These are phyloP conservation scores for Periphyllus acericola DNA, from an alignment of 2,888 invertebrate species.

Conservation along the genomic window DNA sequence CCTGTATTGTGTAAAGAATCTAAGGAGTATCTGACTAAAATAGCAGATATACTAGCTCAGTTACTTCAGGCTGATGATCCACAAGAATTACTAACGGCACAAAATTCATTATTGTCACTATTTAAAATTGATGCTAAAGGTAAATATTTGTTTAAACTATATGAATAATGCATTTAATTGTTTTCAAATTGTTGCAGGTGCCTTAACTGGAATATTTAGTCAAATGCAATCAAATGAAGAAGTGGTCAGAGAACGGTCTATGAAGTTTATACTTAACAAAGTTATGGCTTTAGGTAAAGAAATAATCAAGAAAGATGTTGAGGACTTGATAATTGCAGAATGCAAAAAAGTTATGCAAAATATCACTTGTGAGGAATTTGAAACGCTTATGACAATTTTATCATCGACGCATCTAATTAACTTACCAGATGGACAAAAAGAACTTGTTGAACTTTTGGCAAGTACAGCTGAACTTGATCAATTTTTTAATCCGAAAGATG, in stretches of 20 bases:
- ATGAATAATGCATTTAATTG: not conserved
- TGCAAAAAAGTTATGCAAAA: slow-evolving; percentile 89
- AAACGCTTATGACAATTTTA: slow-evolving; percentile 86
- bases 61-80: slow-evolving; percentile 87
- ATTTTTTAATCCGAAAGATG: slow-evolving; percentile 70
- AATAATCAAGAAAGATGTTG: slow-evolving; percentile 83
- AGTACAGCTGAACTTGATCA: slow-evolving; percentile 84
- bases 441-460: slow-evolving; percentile 84
- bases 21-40: slow-evolving; percentile 83
- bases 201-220: slow-evolving; percentile 76
- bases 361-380: slow-evolving; percentile 91
- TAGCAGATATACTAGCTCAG: slow-evolving; percentile 92
- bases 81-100: slow-evolving; percentile 84
- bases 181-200: slow-evolving; percentile 67
- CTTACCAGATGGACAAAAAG: slow-evolving; percentile 85
- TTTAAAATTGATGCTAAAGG: slow-evolving; percentile 79
- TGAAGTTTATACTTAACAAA: slow-evolving; percentile 88
- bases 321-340: slow-evolving; percentile 84
- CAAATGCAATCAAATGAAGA: slow-evolving; percentile 79
- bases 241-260: slow-evolving; percentile 83
- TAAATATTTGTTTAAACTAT: slow-evolving; percentile 42
- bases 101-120: slow-evolving; percentile 82
- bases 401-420: slow-evolving; percentile 83
- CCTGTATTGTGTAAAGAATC: slow-evolving; percentile 87
- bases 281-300: slow-evolving; percentile 82